Base-by-base conservation (phyloP, 1,140 invertebrate genomes). In the Anadara kagoshimensis region DNA sequence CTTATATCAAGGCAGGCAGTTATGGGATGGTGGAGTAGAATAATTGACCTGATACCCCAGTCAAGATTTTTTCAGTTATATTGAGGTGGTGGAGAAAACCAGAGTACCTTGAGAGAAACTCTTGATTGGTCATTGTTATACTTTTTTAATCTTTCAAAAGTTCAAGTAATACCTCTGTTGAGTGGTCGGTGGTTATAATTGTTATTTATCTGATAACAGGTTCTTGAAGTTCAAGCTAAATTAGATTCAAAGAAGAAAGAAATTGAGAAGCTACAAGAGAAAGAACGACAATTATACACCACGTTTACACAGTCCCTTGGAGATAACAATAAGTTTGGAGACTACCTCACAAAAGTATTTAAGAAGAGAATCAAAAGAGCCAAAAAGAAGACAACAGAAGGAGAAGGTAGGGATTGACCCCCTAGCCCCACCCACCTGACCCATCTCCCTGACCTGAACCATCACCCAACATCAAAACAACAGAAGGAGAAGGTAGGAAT, bases 291-390 rank as follows among this genome's bases (percentile, higher is more conserved):
- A 0, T 73, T 93, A 3, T 87, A 91, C 71, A 61, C 84, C 0
- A 89, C 90, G 26, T 94, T 94, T 79, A 88, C 91, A 58, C 89
- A 79, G 20, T 90, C 91, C 3, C 90, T 93, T 0, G 92, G 91
- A 59, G 93, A 89, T 22, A 87, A 93, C 44, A 93, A 94, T 80
- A 94, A 94, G 78, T 95, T 94, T 85, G 91, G 89, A 45, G 92
- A 93, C 73, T 95, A 94, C 83, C 85, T 96, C 36, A 91, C 91
- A 10, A 92, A 93, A 77, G 94, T 96, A 43, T 95, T 94, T 80
- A 94, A 93, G 75, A 95, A 95, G 84, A 94, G 93, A 77, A 89
- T 90, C 45, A 90, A 89, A 69, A 66, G 87, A 51, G 82, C 81
- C n/a, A 90, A 90, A 76, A 89, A 88, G 73, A 89, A 88, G 71